Conservation (phyloP, 2,113 vertebrate species). For the Mionectes macconnelli region DNA sequence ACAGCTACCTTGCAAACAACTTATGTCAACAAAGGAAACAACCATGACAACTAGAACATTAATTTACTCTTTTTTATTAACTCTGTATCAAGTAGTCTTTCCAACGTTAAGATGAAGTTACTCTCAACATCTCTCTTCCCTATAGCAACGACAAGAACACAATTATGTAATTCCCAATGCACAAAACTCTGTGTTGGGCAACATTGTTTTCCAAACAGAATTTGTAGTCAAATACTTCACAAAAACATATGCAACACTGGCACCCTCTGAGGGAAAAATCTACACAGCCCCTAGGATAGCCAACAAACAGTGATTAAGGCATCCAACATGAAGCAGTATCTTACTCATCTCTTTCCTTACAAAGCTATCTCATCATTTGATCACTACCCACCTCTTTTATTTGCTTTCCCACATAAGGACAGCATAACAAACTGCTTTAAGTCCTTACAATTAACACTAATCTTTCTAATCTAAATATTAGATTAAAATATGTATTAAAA, state of each 20-base stretch:
- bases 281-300: background rate
- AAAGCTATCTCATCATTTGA: background rate
- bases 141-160: background rate
- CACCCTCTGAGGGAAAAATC: background rate
- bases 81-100: background rate
- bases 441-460: background rate
- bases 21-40: background rate
- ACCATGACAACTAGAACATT: background rate
- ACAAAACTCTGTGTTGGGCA: background rate
- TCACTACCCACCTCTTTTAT: background rate
- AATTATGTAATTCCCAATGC: background rate
- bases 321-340: background rate
- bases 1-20: background rate
- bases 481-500: background rate
- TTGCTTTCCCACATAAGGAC: background rate
- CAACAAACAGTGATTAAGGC: background rate
- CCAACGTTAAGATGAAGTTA: background rate
- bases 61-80: background rate
- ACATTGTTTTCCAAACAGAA: background rate
- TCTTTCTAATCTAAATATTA: background rate
- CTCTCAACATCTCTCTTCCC: background rate
- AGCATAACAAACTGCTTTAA: background rate
- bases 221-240: background rate
- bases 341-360: background rate
- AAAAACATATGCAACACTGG: background rate